A percentile compares a stretch with the other conserved stretches of the same genome.
phyloP scores from a whole-genome alignment of 2,797 vertebrate species.

The Phataginus tricuspis region DNA sequence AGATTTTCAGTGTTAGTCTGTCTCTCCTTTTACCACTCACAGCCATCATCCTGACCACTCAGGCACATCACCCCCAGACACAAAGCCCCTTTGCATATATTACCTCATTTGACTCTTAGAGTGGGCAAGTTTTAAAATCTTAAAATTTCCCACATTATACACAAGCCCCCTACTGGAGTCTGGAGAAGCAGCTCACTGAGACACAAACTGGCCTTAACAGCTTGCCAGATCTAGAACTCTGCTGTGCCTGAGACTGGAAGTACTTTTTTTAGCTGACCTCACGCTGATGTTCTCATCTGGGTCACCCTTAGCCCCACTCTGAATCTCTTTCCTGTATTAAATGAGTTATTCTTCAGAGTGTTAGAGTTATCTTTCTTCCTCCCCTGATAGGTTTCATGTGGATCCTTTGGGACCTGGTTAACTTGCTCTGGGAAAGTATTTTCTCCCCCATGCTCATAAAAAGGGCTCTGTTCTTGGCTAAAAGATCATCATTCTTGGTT shows the following conservation, averaged over 20 bases:
- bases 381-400: neutral
- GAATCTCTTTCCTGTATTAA: neutral
- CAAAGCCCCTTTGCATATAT: neutral
- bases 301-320: neutral
- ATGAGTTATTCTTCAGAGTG: neutral
- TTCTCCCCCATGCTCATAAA: neutral
- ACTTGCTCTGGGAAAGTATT: neutral
- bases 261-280: neutral
- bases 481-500: neutral
- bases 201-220: neutral
- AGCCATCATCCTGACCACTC: neutral
- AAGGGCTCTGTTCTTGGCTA: neutral
- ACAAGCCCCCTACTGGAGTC: neutral
- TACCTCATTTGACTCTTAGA: neutral
- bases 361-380: neutral
- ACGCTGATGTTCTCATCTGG: neutral
- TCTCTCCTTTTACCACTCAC: neutral
- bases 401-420: neutral
- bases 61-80: neutral
- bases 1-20: neutral
- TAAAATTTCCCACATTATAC: neutral
- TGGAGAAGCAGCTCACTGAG: neutral
- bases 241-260: neutral
- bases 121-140: neutral
- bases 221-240: neutral